These are phyloP conservation scores for Gryllus longicercus DNA, from an alignment of 2,888 invertebrate genomes.

Conservation along the genomic window DNA sequence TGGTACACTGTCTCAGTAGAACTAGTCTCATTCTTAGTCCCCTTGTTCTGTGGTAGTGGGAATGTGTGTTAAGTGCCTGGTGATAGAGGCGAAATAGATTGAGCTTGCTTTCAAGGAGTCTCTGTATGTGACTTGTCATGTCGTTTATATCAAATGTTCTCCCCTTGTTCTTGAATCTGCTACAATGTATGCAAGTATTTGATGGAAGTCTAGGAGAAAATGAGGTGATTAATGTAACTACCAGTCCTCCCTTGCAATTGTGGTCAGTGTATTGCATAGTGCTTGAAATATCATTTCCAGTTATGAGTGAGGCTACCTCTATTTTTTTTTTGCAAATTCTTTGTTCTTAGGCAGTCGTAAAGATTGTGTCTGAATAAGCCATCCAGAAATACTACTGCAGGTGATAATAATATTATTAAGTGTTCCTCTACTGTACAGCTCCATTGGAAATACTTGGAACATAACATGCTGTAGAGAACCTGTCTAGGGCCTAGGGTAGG, in stretches of 20 bases:
- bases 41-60: neutral
- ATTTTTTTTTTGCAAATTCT: neutral
- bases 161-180: too few relatives aligned
- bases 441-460: neutral
- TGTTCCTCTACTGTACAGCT: constrained; percentile 8
- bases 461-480: neutral
- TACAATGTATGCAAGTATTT: too few relatives aligned
- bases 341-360: neutral
- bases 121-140: too few relatives aligned
- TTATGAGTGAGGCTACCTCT: neutral
- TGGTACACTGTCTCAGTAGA: neutral
- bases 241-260: too few relatives aligned
- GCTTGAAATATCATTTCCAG: neutral
- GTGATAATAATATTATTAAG: constrained; percentile 3
- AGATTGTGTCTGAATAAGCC: constrained; percentile 10
- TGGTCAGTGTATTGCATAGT: neutral
- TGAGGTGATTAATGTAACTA: too few relatives aligned
- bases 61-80: neutral
- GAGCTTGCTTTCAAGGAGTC: neutral
- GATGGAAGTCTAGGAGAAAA: too few relatives aligned
- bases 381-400: constrained; percentile 17
- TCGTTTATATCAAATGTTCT: too few relatives aligned
- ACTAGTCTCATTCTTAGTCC: too few relatives aligned
- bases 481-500: too few relatives aligned
- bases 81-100: neutral